A percentile compares a stretch with the other conserved stretches of the same genome.
These are phyloP conservation scores for Hydropotes inermis DNA, from an alignment of 2,113 vertebrate genomes.

Conservation along the genomic window DNA sequence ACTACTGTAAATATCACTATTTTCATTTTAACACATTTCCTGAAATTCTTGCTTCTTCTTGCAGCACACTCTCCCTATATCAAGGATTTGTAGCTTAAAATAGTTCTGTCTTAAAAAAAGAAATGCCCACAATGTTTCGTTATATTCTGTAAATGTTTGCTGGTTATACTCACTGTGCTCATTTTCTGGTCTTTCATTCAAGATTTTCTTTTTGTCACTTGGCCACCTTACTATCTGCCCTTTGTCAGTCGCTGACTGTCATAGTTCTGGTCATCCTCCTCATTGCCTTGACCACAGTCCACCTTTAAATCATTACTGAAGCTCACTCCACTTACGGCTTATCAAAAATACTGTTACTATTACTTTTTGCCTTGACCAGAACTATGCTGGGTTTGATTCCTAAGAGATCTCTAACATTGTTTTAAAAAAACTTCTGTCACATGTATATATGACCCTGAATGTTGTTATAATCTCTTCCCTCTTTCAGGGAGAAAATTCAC, in stretches of 20 bases:
- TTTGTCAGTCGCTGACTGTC: neutral
- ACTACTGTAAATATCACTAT: neutral
- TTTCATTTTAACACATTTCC: neutral
- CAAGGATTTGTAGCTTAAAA: neutral
- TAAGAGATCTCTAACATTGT: neutral
- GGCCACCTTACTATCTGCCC: neutral
- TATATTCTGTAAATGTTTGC: neutral
- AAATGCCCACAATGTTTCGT: neutral
- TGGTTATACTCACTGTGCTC: neutral
- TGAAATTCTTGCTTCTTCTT: neutral
- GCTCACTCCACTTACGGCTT: neutral
- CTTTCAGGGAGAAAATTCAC: neutral
- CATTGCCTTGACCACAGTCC: neutral
- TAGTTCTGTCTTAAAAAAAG: neutral
- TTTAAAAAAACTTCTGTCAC: neutral
- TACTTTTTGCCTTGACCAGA: neutral
- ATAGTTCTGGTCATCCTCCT: neutral
- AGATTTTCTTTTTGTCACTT: neutral
- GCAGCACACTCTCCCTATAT: neutral
- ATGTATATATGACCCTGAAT: neutral
- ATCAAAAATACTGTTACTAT: neutral
- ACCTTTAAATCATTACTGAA: no score
- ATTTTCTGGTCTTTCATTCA: neutral
- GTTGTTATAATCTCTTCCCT: neutral
- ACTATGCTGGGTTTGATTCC: neutral